Evolutionary conservation across 2,797 vertebrate species (phyloP), one percentile per base, ranked within the genome.

Genomic region (Myotis vivesi): DNA sequence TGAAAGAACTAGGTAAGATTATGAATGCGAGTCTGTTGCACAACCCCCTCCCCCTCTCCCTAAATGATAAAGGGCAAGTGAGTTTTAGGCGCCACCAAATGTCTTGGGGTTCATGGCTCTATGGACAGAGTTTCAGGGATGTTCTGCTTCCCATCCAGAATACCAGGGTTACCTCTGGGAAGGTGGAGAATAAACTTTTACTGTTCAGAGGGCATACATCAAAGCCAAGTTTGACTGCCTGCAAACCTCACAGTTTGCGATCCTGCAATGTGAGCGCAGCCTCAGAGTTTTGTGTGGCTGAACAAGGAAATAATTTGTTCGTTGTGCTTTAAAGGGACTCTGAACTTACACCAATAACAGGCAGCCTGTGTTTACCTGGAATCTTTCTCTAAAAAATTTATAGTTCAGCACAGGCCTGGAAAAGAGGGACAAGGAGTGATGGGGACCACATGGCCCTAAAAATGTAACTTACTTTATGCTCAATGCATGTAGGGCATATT

Each of bases 291-390:
- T 80, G 79, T 92, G 75, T 66, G 62, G 22, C 85, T 91, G 87
- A 96, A 86, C 73, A 97, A 62, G 88, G 66, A 97, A 97, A 95
- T 7, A 91, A 95, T 96, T 95, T 96, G 36, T 93, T 84, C 80
- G 12, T 38, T 96, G 3, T 92, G 68, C 81, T 96, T 94, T 81
- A 49, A 96, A 97, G 76, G 17, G 23, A 19, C 94, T 76, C 79
- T 97, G 94, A 98, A 69, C 38, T 7, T 44, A 64, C 0, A 87
- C 97, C 97, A 97, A 62, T 90, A 93, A 84, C 89, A 96, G 97
- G 94, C 51, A 96, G 64, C 38, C 51, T 96, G 49, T 88, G 75
- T 79, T 97, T 96, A 95, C 89, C 94, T 97, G 96, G 82, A 94
- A 38, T 89, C 89, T 89, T 96, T 82, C 46, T 97, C 87, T 84